Evolutionary conservation across 2,797 vertebrate species (phyloP), one percentile per base, ranked within the genome.

Genomic region (Pipistrellus pygmaeus): DNA sequence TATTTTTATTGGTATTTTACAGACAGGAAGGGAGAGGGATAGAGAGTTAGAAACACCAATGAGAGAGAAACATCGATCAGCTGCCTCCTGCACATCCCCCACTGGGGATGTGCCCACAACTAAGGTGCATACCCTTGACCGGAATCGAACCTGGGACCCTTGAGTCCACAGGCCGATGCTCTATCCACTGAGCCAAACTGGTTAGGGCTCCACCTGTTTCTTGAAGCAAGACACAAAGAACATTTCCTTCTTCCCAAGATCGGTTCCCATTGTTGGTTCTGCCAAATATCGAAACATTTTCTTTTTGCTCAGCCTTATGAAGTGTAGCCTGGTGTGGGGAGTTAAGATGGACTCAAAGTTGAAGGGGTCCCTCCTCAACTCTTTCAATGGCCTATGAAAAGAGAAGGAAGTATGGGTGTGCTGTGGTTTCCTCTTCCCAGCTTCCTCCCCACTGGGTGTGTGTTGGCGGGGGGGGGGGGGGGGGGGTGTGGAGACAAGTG

Each of bases 211-310:
- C 13, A 77, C 72, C 25, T 89, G 38, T 76, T 71, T 44, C 44
- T 41, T 80, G 66, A 86, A 91, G 66, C 82, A 94, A 93, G 69
- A 51, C 55, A 35, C 90, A 89, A 71, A 87, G 27, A 88, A 30
- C 9, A 30, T 44, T 93, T 73, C 5, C 27, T 76, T 57, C 48
- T 51, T 14, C 44, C 14, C 8, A 27, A 80, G 18, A 53, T 90
- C 57, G 8, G 14, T 85, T 89, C 30, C 57, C 13, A 27, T 18
- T 9, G 4, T 38, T 5, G 3, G 23, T 25, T 27, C 44, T 78
- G 15, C 46, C 44, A 66, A 69, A 64, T 48, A 78, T 4, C 35
- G 20, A 62, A 27, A 44, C 21, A 48, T 46, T 73, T 85, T 62
- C 44, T 69, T 46, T 78, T 25, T 55, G 12, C 21, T 62, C 48